Evolutionary conservation across 2,888 invertebrate genomes (phyloP).

Genomic region (Chymomyza caudatula): DNA sequence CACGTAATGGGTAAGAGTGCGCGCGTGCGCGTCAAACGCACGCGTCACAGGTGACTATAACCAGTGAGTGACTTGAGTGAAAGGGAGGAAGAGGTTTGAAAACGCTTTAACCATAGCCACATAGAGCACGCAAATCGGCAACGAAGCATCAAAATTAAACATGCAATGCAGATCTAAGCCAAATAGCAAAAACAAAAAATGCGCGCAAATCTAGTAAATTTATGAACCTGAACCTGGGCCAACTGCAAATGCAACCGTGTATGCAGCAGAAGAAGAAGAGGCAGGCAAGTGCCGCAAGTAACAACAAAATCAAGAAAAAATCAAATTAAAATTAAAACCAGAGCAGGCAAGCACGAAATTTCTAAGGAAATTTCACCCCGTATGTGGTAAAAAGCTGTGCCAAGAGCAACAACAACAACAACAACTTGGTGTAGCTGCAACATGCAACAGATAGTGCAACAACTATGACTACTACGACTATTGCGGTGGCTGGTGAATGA

Average conservation of each 20-base stretch:
- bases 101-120: conserved; percentile 26
- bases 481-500: background rate
- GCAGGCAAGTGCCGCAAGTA: conserved; percentile 24
- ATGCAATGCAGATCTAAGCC: conserved; percentile 53
- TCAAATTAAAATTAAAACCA: conserved; percentile 74
- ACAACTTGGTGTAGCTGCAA: too few relatives aligned
- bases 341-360: conserved; percentile 74
- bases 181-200: conserved; percentile 30
- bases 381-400: conserved; percentile 44
- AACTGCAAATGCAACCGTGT: background rate
- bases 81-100: background rate
- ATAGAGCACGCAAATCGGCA: conserved; percentile 70
- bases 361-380: conserved; percentile 74
- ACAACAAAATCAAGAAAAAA: conserved; percentile 58
- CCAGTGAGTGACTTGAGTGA: background rate
- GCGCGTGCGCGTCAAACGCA: conserved; percentile 19
- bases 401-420: conserved; percentile 10
- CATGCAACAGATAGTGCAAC: conserved; percentile 54
- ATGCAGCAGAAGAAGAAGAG: background rate
- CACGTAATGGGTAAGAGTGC: background rate
- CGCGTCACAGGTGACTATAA: background rate
- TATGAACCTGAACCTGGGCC: conserved; percentile 73
- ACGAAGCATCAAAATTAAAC: conserved; percentile 72
- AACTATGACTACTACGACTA: conserved; percentile 12
- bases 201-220: conserved; percentile 63